Evolutionary conservation across 2,797 vertebrate species (phyloP), one percentile per base, ranked within the genome.

Genomic region (Chelon auratus): DNA sequence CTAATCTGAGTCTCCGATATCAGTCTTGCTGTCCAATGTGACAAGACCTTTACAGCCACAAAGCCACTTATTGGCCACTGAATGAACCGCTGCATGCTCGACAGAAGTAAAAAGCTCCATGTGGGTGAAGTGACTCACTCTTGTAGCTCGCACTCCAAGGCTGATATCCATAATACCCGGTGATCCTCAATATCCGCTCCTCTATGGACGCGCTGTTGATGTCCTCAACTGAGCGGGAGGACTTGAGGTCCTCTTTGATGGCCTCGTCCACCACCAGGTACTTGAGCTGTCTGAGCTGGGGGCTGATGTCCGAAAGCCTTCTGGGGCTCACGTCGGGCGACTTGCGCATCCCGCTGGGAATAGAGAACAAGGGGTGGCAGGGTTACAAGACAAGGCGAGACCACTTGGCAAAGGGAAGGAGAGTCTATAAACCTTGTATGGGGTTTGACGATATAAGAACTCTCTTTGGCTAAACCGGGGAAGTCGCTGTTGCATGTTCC

Each of bases 231-330:
- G 97, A 98, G 80, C 96, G 95, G 39, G 97, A 98, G 82, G 95
- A 97, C 92, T 97, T 97, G 89, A 97, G 83, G 62, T 98, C 97
- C 90, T 98, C 97, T 56, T 97, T 97, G 76, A 97, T 97, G 52
- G 96, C 95, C 81, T 98, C 97, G 78, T 98, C 97, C 87, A 97
- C 96, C 72, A 96, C 97, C 87, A 99, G 93, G 88, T 96, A 97
- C 84, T 97, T 98, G 64, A 99, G 95, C 91, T 99, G 97, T 84
- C 97, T 94, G 84, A 99, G 96, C 90, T 98, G 97, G 17, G 97
- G 97, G 91, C 97, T 99, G 94, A 99, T 98, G 92, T 99, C 97
- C 51, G 97, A 98, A 90, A 98, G 95, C 91, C 97, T 94, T 91
- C 97, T 95, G 26, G 97, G 97, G 87, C 97, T 99, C 91, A 97